Percentiles rank a stretch among this genome's conserved stretches.
Evolutionary conservation across 2,888 invertebrate genomes (phyloP).

Genomic region (Megastigmus dorsalis): DNA sequence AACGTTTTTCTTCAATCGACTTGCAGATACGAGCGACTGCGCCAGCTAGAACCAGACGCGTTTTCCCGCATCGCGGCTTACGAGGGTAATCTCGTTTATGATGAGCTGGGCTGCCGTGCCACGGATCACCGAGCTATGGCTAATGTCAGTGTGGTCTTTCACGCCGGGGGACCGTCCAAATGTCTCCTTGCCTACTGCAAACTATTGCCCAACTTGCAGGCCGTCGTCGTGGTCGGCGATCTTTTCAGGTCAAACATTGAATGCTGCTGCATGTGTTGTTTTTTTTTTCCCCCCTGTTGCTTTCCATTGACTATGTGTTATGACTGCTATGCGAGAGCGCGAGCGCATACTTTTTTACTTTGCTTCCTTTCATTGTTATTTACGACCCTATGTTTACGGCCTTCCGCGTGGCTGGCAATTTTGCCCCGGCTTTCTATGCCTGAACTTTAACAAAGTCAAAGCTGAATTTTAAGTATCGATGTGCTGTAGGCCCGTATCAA

Average conservation of each 20-base stretch:
- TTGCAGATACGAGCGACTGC: conserved; percentile 65
- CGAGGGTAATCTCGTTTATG: conserved; percentile 66
- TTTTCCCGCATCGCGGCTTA: conserved; percentile 59
- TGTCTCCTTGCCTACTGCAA: conserved; percentile 60
- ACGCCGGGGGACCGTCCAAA: conserved; percentile 63
- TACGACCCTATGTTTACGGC: neutral
- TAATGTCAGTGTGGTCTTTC: conserved; percentile 63
- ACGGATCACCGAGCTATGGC: conserved; percentile 53
- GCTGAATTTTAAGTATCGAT: too few relatives aligned
- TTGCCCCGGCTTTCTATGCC: too few relatives aligned
- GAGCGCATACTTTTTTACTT: neutral
- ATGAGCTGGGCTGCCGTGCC: conserved; percentile 57
- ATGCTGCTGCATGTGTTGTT: too few relatives aligned
- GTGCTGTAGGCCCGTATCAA: too few relatives aligned
- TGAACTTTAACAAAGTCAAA: too few relatives aligned
- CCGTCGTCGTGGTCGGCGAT: conserved; percentile 54
- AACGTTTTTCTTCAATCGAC: too few relatives aligned
- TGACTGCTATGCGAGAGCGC: too few relatives aligned
- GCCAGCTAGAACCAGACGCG: conserved; percentile 61
- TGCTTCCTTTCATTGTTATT: too few relatives aligned
- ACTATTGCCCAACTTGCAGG: conserved; percentile 59
- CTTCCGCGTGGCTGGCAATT: too few relatives aligned
- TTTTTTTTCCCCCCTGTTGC: too few relatives aligned
- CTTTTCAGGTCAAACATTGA: conserved; percentile 56
- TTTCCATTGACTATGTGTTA: too few relatives aligned